These are phyloP conservation scores for Cyrtodaria siliqua DNA, from an alignment of 2,888 invertebrate genomes.

Conservation along the genomic window DNA sequence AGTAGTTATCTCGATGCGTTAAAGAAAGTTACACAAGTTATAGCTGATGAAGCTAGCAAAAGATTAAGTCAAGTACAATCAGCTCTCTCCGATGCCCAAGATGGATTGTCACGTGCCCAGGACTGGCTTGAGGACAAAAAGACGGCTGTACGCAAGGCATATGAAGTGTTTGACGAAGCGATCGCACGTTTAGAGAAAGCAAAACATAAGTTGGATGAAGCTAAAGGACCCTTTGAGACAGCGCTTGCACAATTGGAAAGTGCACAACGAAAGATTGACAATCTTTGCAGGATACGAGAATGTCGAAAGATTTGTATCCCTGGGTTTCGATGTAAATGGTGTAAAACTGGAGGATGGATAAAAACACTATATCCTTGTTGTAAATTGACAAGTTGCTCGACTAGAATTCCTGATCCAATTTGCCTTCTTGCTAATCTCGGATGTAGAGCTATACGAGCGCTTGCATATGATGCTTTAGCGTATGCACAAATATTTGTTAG, in stretches of 20 bases:
- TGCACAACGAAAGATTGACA: conserved; percentile 61
- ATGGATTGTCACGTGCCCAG: conserved; percentile 41
- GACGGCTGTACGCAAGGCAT: conserved; percentile 21
- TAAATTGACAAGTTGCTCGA: conserved; percentile 46
- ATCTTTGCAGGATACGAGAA: conserved; percentile 52
- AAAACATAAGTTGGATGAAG: conserved; percentile 53
- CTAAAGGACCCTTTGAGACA: conserved; percentile 53
- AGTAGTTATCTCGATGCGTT: conserved; percentile 55
- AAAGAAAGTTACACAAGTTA: conserved; percentile 11
- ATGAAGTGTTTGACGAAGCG: conserved; percentile 54
- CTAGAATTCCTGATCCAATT: conserved; percentile 45
- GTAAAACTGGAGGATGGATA: conserved; percentile 20
- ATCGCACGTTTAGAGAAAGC: conserved; percentile 43
- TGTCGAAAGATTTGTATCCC: conserved; percentile 54
- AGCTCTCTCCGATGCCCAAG: conserved; percentile 40
- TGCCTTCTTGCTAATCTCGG: conserved; percentile 41
- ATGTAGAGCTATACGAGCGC: conserved; percentile 37
- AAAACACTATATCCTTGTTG: conserved; percentile 52
- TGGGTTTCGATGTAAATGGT: conserved; percentile 43
- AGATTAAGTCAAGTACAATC: conserved; percentile 47
- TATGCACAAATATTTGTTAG: conserved; percentile 51
- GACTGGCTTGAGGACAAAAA: conserved; percentile 52
- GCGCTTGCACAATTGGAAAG: conserved; percentile 38
- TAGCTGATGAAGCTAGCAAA: conserved; percentile 42
- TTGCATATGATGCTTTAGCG: conserved; percentile 55